These are phyloP conservation scores for Aphidius gifuensis DNA, from an alignment of 1,140 invertebrate genomes.

Conservation along the genomic window DNA sequence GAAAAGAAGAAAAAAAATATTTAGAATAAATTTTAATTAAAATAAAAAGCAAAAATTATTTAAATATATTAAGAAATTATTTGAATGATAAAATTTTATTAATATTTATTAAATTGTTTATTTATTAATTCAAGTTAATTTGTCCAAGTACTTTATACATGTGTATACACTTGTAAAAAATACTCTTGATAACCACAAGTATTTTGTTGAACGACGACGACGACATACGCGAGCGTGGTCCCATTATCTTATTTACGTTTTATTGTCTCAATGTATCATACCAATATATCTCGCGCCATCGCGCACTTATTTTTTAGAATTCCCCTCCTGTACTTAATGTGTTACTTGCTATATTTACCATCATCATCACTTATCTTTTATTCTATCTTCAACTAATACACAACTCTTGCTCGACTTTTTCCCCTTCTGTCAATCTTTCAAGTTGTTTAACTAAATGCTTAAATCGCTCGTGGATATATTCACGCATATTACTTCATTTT, in stretches of 20 bases:
- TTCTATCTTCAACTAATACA: not conserved
- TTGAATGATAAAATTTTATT: not conserved
- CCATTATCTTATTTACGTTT: conserved; percentile 56
- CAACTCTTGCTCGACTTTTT: conserved; percentile 8
- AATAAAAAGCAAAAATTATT: not conserved
- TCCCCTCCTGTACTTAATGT: too few relatives aligned
- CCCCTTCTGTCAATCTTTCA: conserved; percentile 6
- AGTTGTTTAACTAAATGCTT: conserved; percentile 5
- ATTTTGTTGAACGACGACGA: not conserved
- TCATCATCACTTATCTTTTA: too few relatives aligned
- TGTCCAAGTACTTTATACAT: too few relatives aligned
- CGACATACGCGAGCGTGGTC: conserved; percentile 39
- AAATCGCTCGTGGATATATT: conserved; percentile 29
- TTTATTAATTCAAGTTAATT: not conserved
- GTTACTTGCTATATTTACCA: too few relatives aligned
- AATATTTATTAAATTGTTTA: not conserved
- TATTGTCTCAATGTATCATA: conserved; percentile 55
- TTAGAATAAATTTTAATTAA: conserved; percentile 3
- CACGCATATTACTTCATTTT: conserved; percentile 30
- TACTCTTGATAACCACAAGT: not conserved
- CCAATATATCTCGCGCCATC: conserved; percentile 40
- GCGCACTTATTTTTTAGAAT: not conserved
- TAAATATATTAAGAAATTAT: not conserved
- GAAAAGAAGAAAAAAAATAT: not conserved
- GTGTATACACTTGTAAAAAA: too few relatives aligned